phyloP scores from a whole-genome alignment of 2,888 invertebrate species.

The Leptura quadrifasciata region DNA sequence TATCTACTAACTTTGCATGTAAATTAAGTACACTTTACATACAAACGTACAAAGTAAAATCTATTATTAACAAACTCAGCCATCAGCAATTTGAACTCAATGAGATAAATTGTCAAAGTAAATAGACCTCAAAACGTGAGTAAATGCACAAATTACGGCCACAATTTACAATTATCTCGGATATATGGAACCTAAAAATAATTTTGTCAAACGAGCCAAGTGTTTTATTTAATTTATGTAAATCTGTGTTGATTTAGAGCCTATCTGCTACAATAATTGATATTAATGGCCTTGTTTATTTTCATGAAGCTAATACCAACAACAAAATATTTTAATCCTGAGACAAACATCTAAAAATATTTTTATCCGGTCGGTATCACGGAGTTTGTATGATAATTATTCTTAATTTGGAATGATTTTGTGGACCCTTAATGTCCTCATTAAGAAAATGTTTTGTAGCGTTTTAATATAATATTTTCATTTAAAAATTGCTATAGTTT shows the following conservation, averaged over 20 bases:
- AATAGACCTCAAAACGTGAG: slow-evolving; percentile 36
- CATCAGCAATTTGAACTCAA: slow-evolving; percentile 13
- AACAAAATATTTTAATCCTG: slow-evolving; percentile 39
- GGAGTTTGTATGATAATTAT: not conserved
- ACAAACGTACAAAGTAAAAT: slow-evolving; percentile 10
- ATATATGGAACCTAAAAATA: slow-evolving; percentile 39
- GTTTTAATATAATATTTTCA: too few species aligned
- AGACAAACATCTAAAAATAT: slow-evolving; percentile 30
- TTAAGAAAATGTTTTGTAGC: too few species aligned
- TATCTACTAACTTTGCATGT: not conserved
- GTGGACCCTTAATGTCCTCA: too few species aligned
- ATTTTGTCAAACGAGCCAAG: slow-evolving; percentile 45
- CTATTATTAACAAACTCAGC: slow-evolving; percentile 22
- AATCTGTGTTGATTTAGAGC: slow-evolving; percentile 50
- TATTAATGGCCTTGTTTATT: slow-evolving; percentile 54
- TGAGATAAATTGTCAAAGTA: slow-evolving; percentile 36
- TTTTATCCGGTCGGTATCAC: not conserved
- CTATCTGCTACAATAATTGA: slow-evolving; percentile 56
- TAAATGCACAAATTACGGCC: slow-evolving; percentile 36
- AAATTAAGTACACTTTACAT: not conserved
- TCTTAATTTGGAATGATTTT: too few species aligned
- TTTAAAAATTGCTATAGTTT: too few species aligned
- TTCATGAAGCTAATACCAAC: slow-evolving; percentile 35
- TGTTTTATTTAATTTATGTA: slow-evolving; percentile 39
- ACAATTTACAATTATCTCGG: slow-evolving; percentile 21